Evolutionary conservation across 92 coral and sea anemone genomes (phyloP).

Genomic region (Siderastrea radians): DNA sequence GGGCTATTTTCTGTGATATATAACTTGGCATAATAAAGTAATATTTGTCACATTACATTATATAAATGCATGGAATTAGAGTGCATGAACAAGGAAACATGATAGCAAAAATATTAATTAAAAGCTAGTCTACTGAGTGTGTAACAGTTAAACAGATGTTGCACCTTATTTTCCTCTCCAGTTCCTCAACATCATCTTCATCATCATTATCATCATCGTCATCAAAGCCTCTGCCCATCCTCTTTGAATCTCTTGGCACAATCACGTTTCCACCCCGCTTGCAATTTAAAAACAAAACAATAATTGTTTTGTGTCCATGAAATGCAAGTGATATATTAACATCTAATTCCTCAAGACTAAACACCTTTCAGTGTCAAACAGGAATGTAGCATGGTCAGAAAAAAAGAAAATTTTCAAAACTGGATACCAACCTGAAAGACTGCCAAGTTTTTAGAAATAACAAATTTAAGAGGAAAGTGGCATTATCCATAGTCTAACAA

Average conservation of each 20-base stretch:
- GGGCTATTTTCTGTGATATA: background rate
- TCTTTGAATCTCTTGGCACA: slow-evolving; percentile 37
- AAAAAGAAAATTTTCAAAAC: too few species aligned
- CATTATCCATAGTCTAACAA: too few species aligned
- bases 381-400: too few species aligned
- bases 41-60: background rate
- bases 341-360: too few species aligned
- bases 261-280: slow-evolving; percentile 62
- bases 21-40: background rate
- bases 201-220: slow-evolving; percentile 71
- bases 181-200: slow-evolving; percentile 80
- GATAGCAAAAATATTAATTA: background rate
- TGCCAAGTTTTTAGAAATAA: too few species aligned
- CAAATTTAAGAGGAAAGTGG: too few species aligned
- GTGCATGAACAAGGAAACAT: background rate
- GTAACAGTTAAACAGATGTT: background rate
- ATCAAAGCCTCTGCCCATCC: slow-evolving; percentile 39
- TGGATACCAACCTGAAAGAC: too few species aligned
- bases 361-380: too few species aligned
- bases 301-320: background rate
- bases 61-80: background rate
- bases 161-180: slow-evolving; percentile 66
- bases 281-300: background rate
- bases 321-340: background rate
- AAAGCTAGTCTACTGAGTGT: background rate